Evolutionary conservation across 1,140 invertebrate species (phyloP).

Genomic region (Leptonema lineaticorne): DNA sequence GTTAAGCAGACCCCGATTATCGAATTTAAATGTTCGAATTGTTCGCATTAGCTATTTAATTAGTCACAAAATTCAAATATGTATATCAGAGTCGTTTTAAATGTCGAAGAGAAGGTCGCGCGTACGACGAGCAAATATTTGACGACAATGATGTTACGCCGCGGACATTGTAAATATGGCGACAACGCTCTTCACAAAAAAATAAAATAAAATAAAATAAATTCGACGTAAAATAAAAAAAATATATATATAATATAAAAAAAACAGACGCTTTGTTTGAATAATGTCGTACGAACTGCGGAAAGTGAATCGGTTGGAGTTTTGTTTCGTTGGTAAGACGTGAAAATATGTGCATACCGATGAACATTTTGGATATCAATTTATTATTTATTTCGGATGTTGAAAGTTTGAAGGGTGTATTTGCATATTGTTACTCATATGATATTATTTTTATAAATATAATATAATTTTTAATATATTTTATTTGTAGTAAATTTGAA

Average conservation of each 20-base stretch:
- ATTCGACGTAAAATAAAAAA: no score
- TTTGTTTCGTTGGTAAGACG: constrained; percentile 9
- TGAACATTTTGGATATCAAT: background rate
- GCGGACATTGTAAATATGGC: background rate
- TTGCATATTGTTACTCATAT: no score
- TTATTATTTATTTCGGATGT: background rate
- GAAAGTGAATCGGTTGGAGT: constrained; percentile 13
- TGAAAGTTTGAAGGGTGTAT: no score
- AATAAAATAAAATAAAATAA: background rate
- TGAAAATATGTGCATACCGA: constrained; percentile 13
- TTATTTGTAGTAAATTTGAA: no score
- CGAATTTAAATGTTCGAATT: background rate
- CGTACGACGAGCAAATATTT: constrained; percentile 29
- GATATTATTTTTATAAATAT: no score
- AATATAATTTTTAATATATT: no score
- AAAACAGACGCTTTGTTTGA: constrained; percentile 3
- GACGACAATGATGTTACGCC: background rate
- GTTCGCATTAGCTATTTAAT: constrained; percentile 1
- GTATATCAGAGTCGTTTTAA: background rate
- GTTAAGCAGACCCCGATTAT: no score
- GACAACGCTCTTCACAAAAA: background rate
- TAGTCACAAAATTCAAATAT: constrained; percentile 15
- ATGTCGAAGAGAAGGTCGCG: constrained; percentile 18
- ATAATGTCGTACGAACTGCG: constrained; percentile 12
- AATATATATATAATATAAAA: background rate